A percentile compares a stretch with the other conserved stretches of the same genome.
phyloP scores from a whole-genome alignment of 1,140 invertebrate genomes.

The Diprion similis region DNA sequence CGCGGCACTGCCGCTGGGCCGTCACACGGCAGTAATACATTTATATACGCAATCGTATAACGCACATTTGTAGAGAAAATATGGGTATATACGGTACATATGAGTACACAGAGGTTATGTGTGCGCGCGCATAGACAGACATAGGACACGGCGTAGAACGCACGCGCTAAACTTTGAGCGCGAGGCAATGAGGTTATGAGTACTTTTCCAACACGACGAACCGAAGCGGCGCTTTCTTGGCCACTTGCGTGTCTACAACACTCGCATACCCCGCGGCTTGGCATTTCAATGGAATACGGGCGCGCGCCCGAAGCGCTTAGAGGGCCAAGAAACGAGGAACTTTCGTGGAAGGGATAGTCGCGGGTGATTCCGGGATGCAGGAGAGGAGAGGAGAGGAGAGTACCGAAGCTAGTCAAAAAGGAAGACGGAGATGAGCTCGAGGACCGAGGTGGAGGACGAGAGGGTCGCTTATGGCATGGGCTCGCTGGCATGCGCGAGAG shows the following conservation, averaged over 20 bases:
- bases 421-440: slow-evolving; percentile 17
- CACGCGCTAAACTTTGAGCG: background rate
- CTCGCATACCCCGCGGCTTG: slow-evolving; percentile 34
- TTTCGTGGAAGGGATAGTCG: too few relatives aligned
- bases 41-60: background rate
- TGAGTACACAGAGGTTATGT: background rate
- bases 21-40: too few relatives aligned
- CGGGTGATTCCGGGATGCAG: background rate
- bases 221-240: background rate
- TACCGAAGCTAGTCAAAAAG: too few relatives aligned
- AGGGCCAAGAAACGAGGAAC: slow-evolving; percentile 18
- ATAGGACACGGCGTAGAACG: background rate
- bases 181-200: too few relatives aligned
- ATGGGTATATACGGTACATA: background rate
- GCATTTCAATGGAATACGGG: slow-evolving; percentile 44
- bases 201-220: background rate
- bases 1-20: background rate
- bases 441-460: too few relatives aligned
- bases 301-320: slow-evolving; percentile 29
- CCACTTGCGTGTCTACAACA: background rate
- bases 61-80: background rate
- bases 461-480: slow-evolving; percentile 15
- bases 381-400: slow-evolving; percentile 11
- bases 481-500: slow-evolving; percentile 27
- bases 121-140: background rate